These are phyloP conservation scores for Pollachius pollachius DNA, from an alignment of 2,113 vertebrate genomes.

Conservation along the genomic window DNA sequence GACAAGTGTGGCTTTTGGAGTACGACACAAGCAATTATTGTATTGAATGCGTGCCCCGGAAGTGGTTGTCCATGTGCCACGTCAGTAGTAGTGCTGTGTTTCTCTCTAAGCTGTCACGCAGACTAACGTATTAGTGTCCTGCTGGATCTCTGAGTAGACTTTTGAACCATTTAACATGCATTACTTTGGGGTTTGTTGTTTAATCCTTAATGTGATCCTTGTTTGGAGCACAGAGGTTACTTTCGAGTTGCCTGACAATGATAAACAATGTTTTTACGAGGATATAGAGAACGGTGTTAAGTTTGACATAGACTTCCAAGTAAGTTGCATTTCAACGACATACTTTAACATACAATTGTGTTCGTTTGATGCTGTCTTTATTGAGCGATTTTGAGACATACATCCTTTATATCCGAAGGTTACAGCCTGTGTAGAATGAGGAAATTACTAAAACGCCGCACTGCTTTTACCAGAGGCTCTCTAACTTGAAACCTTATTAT, in stretches of 20 bases:
- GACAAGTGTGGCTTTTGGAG: too few species aligned
- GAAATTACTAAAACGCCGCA: too few species aligned
- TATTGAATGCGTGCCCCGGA: conserved; percentile 50
- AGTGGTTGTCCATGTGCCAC: conserved; percentile 63
- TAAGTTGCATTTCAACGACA: conserved; percentile 40
- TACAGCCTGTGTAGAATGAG: too few species aligned
- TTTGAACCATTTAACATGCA: conserved; percentile 28
- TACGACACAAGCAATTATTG: too few species aligned
- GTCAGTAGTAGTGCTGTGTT: conserved; percentile 59
- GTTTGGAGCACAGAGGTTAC: conserved; percentile 68
- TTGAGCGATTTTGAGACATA: neutral
- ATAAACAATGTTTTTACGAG: conserved; percentile 78
- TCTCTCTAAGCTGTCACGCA: neutral
- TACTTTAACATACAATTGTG: neutral
- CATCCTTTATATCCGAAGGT: neutral
- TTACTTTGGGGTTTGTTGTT: conserved; percentile 17
- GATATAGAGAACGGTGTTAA: conserved; percentile 64
- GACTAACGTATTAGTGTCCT: too few species aligned
- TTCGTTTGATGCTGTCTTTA: neutral
- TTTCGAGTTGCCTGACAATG: conserved; percentile 75
- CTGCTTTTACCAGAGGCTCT: too few species aligned
- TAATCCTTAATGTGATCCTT: conserved; percentile 37
- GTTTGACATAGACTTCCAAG: conserved; percentile 75
- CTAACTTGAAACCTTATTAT: too few species aligned
- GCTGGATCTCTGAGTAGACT: too few species aligned